Conservation (phyloP, 2,113 vertebrate genomes). For the Pipra filicauda region DNA sequence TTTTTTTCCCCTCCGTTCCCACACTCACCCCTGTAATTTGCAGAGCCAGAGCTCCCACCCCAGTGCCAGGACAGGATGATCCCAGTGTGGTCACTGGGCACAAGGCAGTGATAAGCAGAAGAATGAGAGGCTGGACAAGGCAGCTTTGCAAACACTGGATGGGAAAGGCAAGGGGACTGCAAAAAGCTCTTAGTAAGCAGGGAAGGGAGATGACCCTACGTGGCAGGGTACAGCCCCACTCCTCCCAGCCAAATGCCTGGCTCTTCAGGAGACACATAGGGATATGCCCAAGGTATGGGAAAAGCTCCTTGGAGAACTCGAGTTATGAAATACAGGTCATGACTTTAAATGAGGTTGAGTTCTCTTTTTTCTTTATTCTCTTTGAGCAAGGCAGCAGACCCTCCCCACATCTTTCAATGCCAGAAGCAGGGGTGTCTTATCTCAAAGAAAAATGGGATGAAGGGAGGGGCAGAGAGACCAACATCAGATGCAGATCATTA, state of each 20-base stretch:
- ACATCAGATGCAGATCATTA: neutral
- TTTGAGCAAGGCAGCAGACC: neutral
- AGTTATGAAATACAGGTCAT: neutral
- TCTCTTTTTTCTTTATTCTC: neutral
- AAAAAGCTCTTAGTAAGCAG: neutral
- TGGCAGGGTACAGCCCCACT: neutral
- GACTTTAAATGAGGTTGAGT: neutral
- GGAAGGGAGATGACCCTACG: neutral
- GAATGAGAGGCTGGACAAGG: neutral
- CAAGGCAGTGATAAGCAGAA: neutral
- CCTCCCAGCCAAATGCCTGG: neutral
- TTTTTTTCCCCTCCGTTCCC: neutral
- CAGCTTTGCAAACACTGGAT: neutral
- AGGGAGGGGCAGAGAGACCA: neutral
- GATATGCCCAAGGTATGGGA: neutral
- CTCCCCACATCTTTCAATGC: neutral
- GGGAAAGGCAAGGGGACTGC: neutral
- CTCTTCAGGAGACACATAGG: neutral
- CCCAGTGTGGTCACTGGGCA: neutral
- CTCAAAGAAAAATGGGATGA: neutral
- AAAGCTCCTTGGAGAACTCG: neutral
- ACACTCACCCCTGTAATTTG: neutral
- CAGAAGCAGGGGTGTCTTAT: neutral
- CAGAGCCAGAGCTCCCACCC: neutral
- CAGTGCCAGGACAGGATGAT: neutral